phyloP scores from a whole-genome alignment of 2,888 invertebrate species.

The Drymonia ruficornis region DNA sequence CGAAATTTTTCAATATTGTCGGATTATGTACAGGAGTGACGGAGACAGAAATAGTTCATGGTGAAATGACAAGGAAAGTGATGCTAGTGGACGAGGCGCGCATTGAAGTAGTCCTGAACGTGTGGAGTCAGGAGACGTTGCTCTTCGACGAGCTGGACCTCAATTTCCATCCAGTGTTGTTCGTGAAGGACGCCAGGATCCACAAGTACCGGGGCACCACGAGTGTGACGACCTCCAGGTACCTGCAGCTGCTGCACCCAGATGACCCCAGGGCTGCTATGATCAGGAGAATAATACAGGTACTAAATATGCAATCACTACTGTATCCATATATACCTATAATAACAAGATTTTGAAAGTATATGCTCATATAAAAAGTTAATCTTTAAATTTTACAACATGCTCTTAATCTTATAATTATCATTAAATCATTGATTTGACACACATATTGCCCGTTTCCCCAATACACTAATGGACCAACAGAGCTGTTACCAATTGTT shows the following conservation, averaged over 20 bases:
- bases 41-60: neutral
- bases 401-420: no score
- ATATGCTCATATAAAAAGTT: no score
- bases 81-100: neutral
- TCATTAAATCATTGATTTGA: no score
- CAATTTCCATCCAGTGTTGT: neutral
- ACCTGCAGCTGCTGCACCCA: constrained; percentile 1
- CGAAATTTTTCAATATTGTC: neutral
- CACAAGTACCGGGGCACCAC: neutral
- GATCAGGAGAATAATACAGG: neutral
- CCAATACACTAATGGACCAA: no score
- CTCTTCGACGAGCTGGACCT: constrained; percentile 1
- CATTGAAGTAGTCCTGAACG: neutral
- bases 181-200: neutral
- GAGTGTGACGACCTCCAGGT: neutral
- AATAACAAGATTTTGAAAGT: neutral
- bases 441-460: no score
- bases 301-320: neutral
- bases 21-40: neutral
- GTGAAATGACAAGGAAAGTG: neutral
- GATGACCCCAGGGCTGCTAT: neutral
- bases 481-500: no score
- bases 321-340: neutral
- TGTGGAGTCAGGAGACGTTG: neutral
- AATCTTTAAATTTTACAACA: no score